Conservation (phyloP, 1,140 invertebrate genomes). For the Musca vetustissima region DNA sequence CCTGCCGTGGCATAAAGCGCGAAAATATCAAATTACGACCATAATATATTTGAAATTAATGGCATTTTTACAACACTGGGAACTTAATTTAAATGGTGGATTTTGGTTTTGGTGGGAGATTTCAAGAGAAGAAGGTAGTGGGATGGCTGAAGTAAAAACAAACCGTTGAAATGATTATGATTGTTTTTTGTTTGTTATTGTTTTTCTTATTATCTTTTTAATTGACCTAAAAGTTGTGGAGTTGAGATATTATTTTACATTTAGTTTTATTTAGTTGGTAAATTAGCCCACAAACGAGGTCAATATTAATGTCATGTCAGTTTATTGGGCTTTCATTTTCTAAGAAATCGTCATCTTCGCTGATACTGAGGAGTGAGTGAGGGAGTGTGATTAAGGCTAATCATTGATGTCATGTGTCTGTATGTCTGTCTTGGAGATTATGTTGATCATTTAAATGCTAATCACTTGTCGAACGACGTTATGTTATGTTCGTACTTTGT, state of each 20-base stretch:
- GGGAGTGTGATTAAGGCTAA: background rate
- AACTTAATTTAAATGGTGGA: background rate
- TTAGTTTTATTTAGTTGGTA: slow-evolving; percentile 27
- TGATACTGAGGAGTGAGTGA: too few relatives aligned
- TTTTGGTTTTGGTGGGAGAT: background rate
- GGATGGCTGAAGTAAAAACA: background rate
- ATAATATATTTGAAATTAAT: slow-evolving; percentile 26
- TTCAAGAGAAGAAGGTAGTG: background rate
- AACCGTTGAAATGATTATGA: background rate
- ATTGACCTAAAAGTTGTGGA: too few relatives aligned
- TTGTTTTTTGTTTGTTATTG: background rate
- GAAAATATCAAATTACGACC: slow-evolving; percentile 26
- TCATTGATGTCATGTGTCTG: slow-evolving; percentile 2
- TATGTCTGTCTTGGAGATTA: too few relatives aligned
- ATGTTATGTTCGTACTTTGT: too few relatives aligned
- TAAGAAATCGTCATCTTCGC: background rate
- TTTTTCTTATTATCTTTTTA: too few relatives aligned
- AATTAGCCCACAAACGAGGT: slow-evolving; percentile 22
- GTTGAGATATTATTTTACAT: slow-evolving; percentile 24
- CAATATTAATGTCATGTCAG: slow-evolving; percentile 16
- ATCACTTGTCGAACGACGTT: background rate
- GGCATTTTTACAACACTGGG: slow-evolving; percentile 21
- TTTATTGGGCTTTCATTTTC: background rate
- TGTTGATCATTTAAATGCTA: slow-evolving; percentile 20
- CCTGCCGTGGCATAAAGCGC: slow-evolving; percentile 12